A percentile compares a stretch with the other conserved stretches of the same genome.
Evolutionary conservation across 64 coral and sea anemone genomes (phyloP).

Genomic region (Dendrophyllia cribrosa): DNA sequence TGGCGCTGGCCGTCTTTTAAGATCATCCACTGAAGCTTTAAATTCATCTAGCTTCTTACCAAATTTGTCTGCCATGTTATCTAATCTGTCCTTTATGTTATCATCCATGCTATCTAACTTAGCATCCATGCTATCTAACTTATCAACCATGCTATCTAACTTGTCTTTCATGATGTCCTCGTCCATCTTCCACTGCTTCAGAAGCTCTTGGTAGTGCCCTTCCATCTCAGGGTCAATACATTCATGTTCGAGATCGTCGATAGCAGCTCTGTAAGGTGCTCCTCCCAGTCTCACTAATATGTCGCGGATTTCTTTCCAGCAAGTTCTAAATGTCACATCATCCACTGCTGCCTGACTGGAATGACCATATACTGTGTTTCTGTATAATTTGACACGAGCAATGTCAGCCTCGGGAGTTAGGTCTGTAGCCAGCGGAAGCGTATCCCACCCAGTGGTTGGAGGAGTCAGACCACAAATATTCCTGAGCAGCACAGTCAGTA

Average conservation of each 20-base stretch:
- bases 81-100: no score
- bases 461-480: constrained; percentile 39
- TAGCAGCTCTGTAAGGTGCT: background rate
- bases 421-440: constrained; percentile 3
- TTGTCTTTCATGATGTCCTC: no score
- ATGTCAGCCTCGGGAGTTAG: background rate
- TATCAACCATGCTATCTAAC: no score
- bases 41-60: no score
- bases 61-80: no score
- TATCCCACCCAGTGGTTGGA: constrained; percentile 34
- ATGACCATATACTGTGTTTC: constrained; percentile 24
- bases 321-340: constrained; percentile 21
- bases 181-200: background rate
- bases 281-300: constrained; percentile 42
- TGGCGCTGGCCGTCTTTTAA: no score
- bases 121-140: no score
- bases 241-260: constrained; percentile 21
- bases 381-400: constrained; percentile 22
- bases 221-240: constrained; percentile 44
- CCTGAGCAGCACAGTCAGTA: constrained; percentile 24
- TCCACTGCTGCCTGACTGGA: background rate
- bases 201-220: background rate
- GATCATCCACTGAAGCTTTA: no score
- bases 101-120: no score
- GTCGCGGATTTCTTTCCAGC: constrained; percentile 32